phyloP scores from a whole-genome alignment of 2,888 invertebrate genomes.

The Mimumesa dahlbomi region DNA sequence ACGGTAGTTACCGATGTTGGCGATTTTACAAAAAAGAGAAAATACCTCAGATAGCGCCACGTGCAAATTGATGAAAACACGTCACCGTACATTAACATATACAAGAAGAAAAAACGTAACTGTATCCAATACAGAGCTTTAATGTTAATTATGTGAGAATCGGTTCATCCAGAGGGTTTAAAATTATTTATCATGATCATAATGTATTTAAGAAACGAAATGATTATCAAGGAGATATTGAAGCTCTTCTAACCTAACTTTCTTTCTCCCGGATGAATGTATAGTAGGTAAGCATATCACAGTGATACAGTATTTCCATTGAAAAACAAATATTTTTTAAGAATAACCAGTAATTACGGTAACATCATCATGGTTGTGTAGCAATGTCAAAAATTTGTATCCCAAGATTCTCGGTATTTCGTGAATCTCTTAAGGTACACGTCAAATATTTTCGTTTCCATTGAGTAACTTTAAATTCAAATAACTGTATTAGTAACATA shows the following conservation, averaged over 20 bases:
- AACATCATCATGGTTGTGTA: not conserved
- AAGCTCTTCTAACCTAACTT: constrained; percentile 65
- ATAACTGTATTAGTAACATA: too few relatives aligned
- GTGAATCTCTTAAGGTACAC: too few relatives aligned
- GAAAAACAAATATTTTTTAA: not conserved
- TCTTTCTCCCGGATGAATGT: constrained; percentile 36
- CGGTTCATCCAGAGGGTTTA: constrained; percentile 9
- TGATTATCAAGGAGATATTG: constrained; percentile 50
- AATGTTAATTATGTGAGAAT: constrained; percentile 45
- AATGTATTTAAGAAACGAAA: constrained; percentile 36
- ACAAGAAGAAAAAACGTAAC: constrained; percentile 23
- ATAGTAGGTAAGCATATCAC: constrained; percentile 35
- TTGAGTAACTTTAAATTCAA: too few relatives aligned
- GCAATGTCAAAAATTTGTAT: not conserved
- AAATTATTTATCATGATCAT: constrained; percentile 25
- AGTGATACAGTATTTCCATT: constrained; percentile 10
- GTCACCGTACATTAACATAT: constrained; percentile 61
- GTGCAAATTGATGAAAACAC: constrained; percentile 67
- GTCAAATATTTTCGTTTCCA: too few relatives aligned
- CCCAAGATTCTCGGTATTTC: too few relatives aligned
- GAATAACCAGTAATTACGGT: not conserved
- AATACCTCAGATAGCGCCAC: constrained; percentile 61
- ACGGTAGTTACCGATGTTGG: too few relatives aligned
- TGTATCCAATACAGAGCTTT: constrained; percentile 16
- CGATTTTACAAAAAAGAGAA: constrained; percentile 27